Evolutionary conservation across 1,140 invertebrate species (phyloP).

Genomic region (Penaeus japonicus): DNA sequence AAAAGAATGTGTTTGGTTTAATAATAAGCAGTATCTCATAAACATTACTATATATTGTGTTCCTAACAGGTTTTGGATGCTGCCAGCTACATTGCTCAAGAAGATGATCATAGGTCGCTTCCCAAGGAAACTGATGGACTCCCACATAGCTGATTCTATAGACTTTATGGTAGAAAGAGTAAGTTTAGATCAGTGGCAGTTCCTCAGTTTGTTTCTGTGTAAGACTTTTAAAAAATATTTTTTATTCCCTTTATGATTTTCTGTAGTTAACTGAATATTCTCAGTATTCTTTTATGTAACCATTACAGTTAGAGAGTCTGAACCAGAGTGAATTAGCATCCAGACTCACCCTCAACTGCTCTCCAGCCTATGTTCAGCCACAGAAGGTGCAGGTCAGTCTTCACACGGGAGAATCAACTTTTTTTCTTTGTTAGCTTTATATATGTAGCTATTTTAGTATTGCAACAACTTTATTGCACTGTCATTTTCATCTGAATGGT

Average conservation of each 20-base stretch:
- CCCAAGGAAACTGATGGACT: conserved; percentile 72
- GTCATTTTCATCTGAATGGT: no score
- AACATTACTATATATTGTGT: conserved; percentile 22
- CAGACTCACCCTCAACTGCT: conserved; percentile 86
- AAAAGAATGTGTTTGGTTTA: no score
- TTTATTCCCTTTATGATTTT: conserved; percentile 24
- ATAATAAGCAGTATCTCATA: background rate
- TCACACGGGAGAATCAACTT: no score
- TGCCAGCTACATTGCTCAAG: conserved; percentile 84
- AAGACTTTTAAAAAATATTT: background rate
- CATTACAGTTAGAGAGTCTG: conserved; percentile 79
- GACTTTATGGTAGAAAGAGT: conserved; percentile 93
- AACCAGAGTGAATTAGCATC: conserved; percentile 85
- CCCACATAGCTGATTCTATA: conserved; percentile 81
- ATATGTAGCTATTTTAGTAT: no score
- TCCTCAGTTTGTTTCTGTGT: background rate
- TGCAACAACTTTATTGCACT: no score
- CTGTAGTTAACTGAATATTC: background rate
- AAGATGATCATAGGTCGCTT: conserved; percentile 92
- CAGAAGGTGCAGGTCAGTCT: conserved; percentile 70
- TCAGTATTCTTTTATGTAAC: background rate
- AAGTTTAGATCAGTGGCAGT: conserved; percentile 60
- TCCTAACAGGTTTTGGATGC: conserved; percentile 82
- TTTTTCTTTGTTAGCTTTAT: no score
- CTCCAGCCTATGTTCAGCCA: conserved; percentile 81